These are phyloP conservation scores for Dolichoris vasculosae DNA, from an alignment of 1,140 invertebrate genomes.

Conservation along the genomic window DNA sequence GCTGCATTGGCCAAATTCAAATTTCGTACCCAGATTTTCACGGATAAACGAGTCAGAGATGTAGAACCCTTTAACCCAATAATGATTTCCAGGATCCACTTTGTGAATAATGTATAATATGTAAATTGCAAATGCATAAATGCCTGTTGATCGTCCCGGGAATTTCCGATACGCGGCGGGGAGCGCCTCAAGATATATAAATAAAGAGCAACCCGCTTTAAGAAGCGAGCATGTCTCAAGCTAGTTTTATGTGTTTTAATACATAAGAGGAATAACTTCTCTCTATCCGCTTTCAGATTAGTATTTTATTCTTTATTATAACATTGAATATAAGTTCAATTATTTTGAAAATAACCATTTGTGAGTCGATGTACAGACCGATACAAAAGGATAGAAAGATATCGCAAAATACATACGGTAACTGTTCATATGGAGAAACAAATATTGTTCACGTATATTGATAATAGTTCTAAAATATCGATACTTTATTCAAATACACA, in stretches of 20 bases:
- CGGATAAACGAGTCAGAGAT: neutral
- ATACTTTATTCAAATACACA: neutral
- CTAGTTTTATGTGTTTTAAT: neutral
- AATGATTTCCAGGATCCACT: conserved; percentile 14
- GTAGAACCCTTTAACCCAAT: conserved; percentile 4
- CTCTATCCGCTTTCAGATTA: neutral
- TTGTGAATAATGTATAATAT: conserved; percentile 38
- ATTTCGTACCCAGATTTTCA: conserved; percentile 33
- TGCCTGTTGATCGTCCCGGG: conserved; percentile 29
- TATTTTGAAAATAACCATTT: neutral
- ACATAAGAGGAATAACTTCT: conserved; percentile 3
- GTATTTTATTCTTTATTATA: neutral
- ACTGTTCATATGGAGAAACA: neutral
- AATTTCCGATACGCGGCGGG: conserved; percentile 1
- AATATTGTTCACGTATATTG: neutral
- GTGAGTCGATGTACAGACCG: neutral
- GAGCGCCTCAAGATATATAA: conserved; percentile 15
- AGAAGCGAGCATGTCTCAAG: neutral
- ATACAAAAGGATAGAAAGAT: neutral
- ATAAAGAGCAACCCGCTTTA: conserved; percentile 13
- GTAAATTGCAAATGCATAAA: conserved; percentile 37
- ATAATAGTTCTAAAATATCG: neutral
- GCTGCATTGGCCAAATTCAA: neutral
- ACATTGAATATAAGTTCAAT: neutral
- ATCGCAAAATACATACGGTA: neutral